phyloP scores from a whole-genome alignment of 2,113 vertebrate genomes.

The Spea multiplicata region DNA sequence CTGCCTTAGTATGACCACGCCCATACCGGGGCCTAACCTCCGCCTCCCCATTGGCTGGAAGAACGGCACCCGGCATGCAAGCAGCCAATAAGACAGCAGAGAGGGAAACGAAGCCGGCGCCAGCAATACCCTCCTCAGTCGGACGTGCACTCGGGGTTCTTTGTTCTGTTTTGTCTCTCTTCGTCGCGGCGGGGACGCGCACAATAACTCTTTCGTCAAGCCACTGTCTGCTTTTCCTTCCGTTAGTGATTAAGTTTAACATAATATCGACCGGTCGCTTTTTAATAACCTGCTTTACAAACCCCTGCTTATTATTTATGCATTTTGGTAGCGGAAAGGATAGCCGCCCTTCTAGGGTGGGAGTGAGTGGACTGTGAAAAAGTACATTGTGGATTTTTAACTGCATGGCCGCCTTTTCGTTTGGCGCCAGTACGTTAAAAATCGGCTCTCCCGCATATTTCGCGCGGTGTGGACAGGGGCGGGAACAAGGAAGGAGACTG shows the following conservation, averaged over 20 bases:
- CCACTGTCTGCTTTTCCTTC: background rate
- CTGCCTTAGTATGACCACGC: conserved; percentile 11
- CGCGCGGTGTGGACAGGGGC: background rate
- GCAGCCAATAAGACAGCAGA: conserved; percentile 26
- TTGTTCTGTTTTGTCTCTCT: conserved; percentile 40
- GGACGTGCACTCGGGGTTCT: conserved; percentile 30
- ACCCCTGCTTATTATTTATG: no score
- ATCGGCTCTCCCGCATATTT: background rate
- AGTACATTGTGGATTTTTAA: no score
- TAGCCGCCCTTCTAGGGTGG: no score
- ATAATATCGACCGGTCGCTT: no score
- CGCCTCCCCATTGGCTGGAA: background rate
- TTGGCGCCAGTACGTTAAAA: no score
- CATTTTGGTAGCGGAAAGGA: no score
- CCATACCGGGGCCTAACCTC: conserved; percentile 32
- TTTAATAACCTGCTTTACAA: background rate
- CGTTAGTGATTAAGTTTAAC: background rate
- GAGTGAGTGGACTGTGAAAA: no score
- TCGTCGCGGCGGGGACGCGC: conserved; percentile 13
- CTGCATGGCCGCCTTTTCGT: no score
- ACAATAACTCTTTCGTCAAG: background rate
- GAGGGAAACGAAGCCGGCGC: conserved; percentile 48
- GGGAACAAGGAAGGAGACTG: conserved; percentile 9
- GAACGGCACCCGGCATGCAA: conserved; percentile 5
- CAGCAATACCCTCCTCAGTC: conserved; percentile 14